Evolutionary conservation across 2,888 invertebrate genomes (phyloP).

Genomic region (Mimas tiliae): DNA sequence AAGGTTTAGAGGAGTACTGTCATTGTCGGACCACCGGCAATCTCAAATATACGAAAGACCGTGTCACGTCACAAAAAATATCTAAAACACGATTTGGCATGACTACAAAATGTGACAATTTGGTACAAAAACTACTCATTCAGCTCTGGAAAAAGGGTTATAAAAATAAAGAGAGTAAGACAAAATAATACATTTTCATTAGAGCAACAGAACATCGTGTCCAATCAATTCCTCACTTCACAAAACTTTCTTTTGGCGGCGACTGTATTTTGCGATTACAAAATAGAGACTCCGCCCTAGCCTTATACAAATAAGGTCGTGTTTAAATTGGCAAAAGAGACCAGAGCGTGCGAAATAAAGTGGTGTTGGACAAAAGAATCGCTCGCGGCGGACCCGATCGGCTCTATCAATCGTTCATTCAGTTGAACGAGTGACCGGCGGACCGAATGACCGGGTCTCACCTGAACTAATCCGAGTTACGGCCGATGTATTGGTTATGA

Average conservation of each 20-base stretch:
- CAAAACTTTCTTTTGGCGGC: constrained; percentile 45
- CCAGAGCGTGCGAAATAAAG: constrained; percentile 33
- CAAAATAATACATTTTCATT: constrained; percentile 50
- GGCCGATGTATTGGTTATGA: constrained; percentile 25
- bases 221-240: constrained; percentile 65
- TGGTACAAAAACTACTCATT: background rate
- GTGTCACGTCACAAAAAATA: background rate
- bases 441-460: constrained; percentile 55
- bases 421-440: constrained; percentile 59
- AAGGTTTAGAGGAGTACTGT: too few species aligned
- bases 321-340: background rate
- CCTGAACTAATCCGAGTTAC: constrained; percentile 61
- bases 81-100: background rate
- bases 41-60: background rate
- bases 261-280: background rate
- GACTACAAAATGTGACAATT: background rate
- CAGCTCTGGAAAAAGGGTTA: background rate
- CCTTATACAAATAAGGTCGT: background rate
- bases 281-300: background rate
- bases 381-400: constrained; percentile 40
- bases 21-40: too few species aligned
- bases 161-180: constrained; percentile 41
- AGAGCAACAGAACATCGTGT: constrained; percentile 56
- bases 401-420: constrained; percentile 46
- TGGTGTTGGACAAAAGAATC: constrained; percentile 49